These are phyloP conservation scores for Campodea augens DNA, from an alignment of 1,140 invertebrate genomes.

Conservation along the genomic window DNA sequence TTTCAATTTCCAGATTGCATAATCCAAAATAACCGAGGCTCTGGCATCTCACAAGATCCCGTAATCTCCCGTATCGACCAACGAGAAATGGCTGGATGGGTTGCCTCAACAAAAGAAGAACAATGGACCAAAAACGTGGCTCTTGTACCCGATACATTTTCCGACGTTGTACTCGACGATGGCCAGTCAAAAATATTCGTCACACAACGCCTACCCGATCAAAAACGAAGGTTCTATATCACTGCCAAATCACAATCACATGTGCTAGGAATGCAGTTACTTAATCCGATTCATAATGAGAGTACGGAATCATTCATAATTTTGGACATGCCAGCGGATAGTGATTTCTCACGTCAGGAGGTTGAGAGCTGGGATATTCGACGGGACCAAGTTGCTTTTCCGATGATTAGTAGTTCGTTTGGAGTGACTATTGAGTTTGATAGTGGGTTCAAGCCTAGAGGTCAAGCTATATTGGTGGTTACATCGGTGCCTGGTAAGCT, in stretches of 20 bases:
- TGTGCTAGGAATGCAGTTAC: conserved; percentile 56
- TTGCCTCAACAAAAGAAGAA: conserved; percentile 26
- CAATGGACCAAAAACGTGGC: conserved; percentile 42
- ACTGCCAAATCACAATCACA: conserved; percentile 45
- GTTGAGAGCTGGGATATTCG: conserved; percentile 53
- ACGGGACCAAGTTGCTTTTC: conserved; percentile 66
- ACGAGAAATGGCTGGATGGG: conserved; percentile 82
- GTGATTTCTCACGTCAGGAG: conserved; percentile 21
- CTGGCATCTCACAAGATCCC: conserved; percentile 84
- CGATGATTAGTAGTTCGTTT: conserved; percentile 64
- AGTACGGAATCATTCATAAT: conserved; percentile 64
- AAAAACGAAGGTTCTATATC: conserved; percentile 29
- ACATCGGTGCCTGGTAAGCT: no score
- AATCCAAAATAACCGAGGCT: conserved; percentile 65
- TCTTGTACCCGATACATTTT: conserved; percentile 34
- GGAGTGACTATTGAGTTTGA: conserved; percentile 60
- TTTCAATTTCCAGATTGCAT: conserved; percentile 29
- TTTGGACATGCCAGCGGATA: conserved; percentile 45
- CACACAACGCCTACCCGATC: conserved; percentile 35
- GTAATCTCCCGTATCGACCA: conserved; percentile 63
- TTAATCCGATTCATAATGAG: conserved; percentile 72
- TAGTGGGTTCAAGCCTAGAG: conserved; percentile 54
- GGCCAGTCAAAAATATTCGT: conserved; percentile 57
- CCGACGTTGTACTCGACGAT: conserved; percentile 41
- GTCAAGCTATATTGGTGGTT: conserved; percentile 61